phyloP scores from a whole-genome alignment of 2,113 vertebrate genomes.

The Lasiurus borealis region DNA sequence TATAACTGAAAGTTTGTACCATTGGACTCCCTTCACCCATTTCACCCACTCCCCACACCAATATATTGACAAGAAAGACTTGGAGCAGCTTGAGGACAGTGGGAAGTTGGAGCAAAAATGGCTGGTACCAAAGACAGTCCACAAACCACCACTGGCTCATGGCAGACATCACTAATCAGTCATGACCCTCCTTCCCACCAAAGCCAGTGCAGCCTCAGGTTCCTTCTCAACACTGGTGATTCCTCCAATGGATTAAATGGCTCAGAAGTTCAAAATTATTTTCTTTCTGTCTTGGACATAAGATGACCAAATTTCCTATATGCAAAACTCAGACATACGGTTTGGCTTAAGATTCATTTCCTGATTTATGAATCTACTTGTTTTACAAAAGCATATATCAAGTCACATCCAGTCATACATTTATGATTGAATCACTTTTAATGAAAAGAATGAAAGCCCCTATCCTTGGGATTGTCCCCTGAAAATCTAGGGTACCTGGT shows the following conservation, averaged over 20 bases:
- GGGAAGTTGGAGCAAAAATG: background rate
- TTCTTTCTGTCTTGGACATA: background rate
- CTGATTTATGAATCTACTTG: background rate
- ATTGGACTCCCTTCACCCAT: background rate
- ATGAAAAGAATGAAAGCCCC: constrained; percentile 15
- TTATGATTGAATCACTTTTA: background rate
- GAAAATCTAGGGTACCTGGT: background rate
- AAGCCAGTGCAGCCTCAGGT: background rate
- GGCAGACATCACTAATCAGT: background rate
- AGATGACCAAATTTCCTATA: background rate
- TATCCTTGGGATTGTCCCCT: background rate
- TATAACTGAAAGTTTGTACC: no score
- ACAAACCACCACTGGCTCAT: background rate
- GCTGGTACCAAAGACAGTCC: background rate
- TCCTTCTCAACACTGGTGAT: constrained; percentile 4
- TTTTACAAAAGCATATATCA: constrained; percentile 3
- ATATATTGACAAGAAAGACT: background rate
- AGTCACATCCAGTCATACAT: constrained; percentile 1
- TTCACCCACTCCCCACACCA: background rate
- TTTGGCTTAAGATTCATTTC: constrained; percentile 17
- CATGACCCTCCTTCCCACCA: background rate
- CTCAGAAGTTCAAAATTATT: background rate
- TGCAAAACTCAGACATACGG: background rate
- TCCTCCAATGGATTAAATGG: background rate
- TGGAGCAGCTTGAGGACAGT: background rate